Conservation (phyloP, 1,140 invertebrate species). For the Bombus superbus region DNA sequence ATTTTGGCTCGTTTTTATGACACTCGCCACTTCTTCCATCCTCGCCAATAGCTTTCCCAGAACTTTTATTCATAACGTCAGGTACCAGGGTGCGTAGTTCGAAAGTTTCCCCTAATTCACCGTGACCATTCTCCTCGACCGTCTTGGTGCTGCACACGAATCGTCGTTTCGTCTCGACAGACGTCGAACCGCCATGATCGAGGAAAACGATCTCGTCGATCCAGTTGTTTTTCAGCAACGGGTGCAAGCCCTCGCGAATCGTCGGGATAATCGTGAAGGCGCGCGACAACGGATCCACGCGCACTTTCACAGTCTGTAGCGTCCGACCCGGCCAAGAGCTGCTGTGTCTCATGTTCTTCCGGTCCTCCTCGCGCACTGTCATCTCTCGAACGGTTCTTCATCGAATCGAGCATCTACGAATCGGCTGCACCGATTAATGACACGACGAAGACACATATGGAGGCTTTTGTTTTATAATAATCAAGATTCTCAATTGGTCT, state of each 20-base stretch:
- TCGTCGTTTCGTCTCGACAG: conserved; percentile 29
- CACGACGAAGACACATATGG: background rate
- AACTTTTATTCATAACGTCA: conserved; percentile 2
- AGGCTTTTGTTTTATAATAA: too few relatives aligned
- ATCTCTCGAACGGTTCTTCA: conserved; percentile 44
- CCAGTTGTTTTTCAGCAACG: conserved; percentile 20
- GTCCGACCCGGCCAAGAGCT: conserved; percentile 72
- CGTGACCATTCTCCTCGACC: background rate
- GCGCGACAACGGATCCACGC: conserved; percentile 70
- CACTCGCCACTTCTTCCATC: background rate
- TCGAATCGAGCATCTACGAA: conserved; percentile 2
- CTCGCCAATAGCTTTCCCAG: background rate
- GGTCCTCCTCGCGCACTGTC: conserved; percentile 62
- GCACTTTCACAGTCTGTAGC: conserved; percentile 68
- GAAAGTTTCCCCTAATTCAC: conserved; percentile 17
- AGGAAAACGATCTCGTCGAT: conserved; percentile 53
- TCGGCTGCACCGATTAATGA: background rate
- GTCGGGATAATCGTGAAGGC: conserved; percentile 74
- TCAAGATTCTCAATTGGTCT: background rate
- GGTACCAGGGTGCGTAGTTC: conserved; percentile 21
- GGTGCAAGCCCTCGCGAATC: conserved; percentile 49
- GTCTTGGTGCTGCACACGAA: conserved; percentile 20
- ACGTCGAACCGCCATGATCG: conserved; percentile 33
- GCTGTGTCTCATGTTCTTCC: conserved; percentile 71
- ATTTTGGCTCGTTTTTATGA: background rate